Evolutionary conservation across 2,113 vertebrate species (phyloP).

Genomic region (Carettochelys insculpta): DNA sequence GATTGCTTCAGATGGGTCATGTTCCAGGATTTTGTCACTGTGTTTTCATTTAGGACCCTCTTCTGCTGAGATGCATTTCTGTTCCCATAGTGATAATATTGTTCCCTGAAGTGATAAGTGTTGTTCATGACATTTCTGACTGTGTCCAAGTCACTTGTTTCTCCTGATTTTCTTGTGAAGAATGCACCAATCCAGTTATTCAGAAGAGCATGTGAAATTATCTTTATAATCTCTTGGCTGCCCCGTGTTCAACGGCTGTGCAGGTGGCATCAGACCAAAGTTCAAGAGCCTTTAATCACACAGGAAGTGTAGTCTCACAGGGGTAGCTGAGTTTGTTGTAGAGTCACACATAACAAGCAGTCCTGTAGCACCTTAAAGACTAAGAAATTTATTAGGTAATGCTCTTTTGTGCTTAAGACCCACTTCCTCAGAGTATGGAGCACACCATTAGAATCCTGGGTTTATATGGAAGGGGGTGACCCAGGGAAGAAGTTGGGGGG

Average conservation of each 20-base stretch:
- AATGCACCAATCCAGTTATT: neutral
- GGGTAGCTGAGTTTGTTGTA: too few species aligned
- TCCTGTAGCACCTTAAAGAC: too few species aligned
- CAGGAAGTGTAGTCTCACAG: fast-evolving
- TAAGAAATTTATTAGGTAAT: too few species aligned
- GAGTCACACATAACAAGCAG: too few species aligned
- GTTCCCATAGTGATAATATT: neutral
- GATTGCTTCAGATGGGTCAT: neutral
- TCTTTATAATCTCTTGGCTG: neutral
- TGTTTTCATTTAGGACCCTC: neutral
- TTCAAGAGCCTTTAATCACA: neutral
- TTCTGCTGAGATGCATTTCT: fast-evolving
- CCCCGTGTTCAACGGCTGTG: neutral
- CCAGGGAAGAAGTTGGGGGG: too few species aligned
- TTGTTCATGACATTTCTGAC: neutral
- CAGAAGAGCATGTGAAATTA: neutral
- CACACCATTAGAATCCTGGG: too few species aligned
- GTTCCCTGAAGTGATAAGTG: neutral
- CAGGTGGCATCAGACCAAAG: neutral
- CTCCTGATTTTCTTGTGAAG: neutral
- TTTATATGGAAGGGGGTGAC: too few species aligned
- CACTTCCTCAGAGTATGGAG: too few species aligned
- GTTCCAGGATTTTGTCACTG: neutral
- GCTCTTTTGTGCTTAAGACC: too few species aligned
- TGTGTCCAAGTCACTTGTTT: neutral